Conservation (phyloP, 1,140 invertebrate genomes). For the Uloborus diversus region DNA sequence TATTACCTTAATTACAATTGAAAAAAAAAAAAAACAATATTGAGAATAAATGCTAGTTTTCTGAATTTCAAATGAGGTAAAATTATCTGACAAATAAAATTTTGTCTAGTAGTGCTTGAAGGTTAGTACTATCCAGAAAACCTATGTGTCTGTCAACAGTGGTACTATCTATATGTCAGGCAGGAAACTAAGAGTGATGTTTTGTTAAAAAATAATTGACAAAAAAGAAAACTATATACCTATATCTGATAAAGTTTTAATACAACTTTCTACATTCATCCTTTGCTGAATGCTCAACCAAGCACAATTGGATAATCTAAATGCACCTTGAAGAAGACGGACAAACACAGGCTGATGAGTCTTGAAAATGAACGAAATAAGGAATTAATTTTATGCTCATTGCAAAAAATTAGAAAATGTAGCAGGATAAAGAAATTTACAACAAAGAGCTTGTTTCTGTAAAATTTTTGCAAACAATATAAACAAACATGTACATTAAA, state of each 20-base stretch:
- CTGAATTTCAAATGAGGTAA: too few species aligned
- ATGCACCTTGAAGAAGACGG: slow-evolving; percentile 88
- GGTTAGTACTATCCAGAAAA: too few species aligned
- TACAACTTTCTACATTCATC: slow-evolving; percentile 94
- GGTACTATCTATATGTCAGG: too few species aligned
- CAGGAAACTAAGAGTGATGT: too few species aligned
- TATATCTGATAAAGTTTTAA: slow-evolving; percentile 90
- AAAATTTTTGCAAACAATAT: neutral
- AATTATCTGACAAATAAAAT: too few species aligned
- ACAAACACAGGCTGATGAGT: slow-evolving; percentile 95
- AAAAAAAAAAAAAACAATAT: too few species aligned
- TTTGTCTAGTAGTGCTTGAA: too few species aligned
- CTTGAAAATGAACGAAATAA: slow-evolving; percentile 66
- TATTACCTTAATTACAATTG: too few species aligned
- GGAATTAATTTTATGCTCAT: neutral
- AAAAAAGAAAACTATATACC: slow-evolving; percentile 70
- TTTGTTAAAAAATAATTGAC: too few species aligned
- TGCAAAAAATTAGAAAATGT: neutral
- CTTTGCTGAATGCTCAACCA: slow-evolving; percentile 88
- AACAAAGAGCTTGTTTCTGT: neutral
- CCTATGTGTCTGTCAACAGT: too few species aligned
- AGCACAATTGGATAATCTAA: slow-evolving; percentile 87
- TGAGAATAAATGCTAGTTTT: too few species aligned
- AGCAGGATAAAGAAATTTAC: neutral
- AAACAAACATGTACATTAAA: neutral